A percentile compares a stretch with the other conserved stretches of the same genome.
These are phyloP conservation scores for Spodoptera exigua DNA, from an alignment of 2,888 invertebrate genomes.

Conservation along the genomic window DNA sequence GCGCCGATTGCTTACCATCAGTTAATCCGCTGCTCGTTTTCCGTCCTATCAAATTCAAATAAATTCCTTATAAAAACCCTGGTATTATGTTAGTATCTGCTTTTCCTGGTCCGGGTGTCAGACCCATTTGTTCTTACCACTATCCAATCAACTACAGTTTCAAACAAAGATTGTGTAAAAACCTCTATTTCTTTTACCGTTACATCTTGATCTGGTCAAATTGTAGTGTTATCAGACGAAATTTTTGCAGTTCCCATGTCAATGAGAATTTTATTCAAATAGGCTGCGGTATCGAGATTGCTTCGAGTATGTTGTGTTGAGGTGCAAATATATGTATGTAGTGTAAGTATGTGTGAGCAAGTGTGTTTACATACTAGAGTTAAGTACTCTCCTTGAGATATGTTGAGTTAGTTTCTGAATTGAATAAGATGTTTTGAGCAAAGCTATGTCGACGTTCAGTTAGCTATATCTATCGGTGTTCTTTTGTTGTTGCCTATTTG, in stretches of 20 bases:
- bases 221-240: slow-evolving; percentile 20
- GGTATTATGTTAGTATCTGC: too few relatives aligned
- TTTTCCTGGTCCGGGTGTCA: too few relatives aligned
- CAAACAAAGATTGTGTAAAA: slow-evolving; percentile 10
- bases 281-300: slow-evolving; percentile 29
- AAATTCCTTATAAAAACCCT: too few relatives aligned
- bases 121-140: neutral
- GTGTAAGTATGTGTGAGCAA: slow-evolving; percentile 5
- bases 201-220: slow-evolving; percentile 41
- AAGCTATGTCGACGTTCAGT: neutral
- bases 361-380: slow-evolving; percentile 7
- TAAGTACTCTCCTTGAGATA: slow-evolving; percentile 16
- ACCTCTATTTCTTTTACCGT: slow-evolving; percentile 33
- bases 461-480: slow-evolving; percentile 13
- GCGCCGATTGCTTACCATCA: too few relatives aligned
- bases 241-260: slow-evolving; percentile 18
- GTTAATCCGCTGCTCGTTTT: too few relatives aligned
- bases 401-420: slow-evolving; percentile 16
- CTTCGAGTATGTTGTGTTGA: slow-evolving; percentile 18
- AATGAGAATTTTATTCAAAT: slow-evolving; percentile 47
- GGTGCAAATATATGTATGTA: slow-evolving; percentile 11
- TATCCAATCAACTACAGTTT: slow-evolving; percentile 9
- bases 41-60: too few relatives aligned
- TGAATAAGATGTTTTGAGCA: slow-evolving; percentile 8
- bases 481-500: neutral